phyloP scores from a whole-genome alignment of 2,797 vertebrate species.

The Thalassophryne amazonica region DNA sequence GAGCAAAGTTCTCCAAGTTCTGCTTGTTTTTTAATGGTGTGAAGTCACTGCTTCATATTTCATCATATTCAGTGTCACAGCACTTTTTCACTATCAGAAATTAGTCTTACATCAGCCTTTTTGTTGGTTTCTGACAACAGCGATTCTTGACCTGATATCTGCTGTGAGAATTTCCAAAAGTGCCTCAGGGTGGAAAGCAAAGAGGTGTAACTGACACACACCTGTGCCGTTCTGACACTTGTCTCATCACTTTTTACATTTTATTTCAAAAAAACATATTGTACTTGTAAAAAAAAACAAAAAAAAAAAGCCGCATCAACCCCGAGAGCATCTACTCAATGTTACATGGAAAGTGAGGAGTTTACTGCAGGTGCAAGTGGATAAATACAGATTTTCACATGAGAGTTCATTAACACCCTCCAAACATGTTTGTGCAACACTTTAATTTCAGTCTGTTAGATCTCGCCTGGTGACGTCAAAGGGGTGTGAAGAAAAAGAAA shows the following conservation, averaged over 20 bases:
- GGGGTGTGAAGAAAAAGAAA: conserved; percentile 12
- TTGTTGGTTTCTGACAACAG: background rate
- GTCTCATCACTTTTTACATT: background rate
- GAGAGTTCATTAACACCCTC: conserved; percentile 49
- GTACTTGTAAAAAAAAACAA: background rate
- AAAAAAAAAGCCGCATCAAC: conserved; percentile 2
- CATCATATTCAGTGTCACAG: background rate
- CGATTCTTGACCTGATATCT: conserved; percentile 6
- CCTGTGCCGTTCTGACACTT: background rate
- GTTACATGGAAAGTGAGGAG: background rate
- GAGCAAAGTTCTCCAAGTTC: background rate
- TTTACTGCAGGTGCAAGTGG: conserved; percentile 3
- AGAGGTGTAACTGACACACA: background rate
- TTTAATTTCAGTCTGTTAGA: conserved; percentile 33
- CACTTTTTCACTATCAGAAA: background rate
- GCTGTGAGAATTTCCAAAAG: conserved; percentile 21
- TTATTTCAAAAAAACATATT: background rate
- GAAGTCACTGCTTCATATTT: too few species aligned
- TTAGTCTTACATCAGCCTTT: background rate
- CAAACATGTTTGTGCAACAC: conserved; percentile 57
- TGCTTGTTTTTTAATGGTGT: background rate
- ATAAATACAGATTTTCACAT: background rate
- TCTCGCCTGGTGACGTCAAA: conserved; percentile 44
- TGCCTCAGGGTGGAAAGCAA: background rate
- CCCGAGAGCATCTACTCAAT: conserved; percentile 1